Base-by-base conservation (phyloP, 2,113 vertebrate genomes). In the Solea senegalensis region DNA sequence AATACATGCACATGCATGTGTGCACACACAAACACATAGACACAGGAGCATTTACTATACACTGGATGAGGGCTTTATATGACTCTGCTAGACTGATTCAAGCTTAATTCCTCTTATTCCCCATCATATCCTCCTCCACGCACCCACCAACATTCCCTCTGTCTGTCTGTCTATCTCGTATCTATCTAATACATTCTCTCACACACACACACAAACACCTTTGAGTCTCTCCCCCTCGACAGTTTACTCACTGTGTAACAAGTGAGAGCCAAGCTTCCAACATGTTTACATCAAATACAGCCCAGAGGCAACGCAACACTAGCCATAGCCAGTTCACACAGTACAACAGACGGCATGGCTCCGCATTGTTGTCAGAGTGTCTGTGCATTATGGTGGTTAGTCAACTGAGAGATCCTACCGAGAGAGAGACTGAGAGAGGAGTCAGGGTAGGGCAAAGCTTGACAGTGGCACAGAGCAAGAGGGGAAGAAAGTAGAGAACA, bases 201-300 rank as follows among this genome's bases (percentile, higher is more conserved):
- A 58, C 62, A 67, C 63, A 50, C 45, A 56, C 65, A 39, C 62
- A 67, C 63, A 50, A 46, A 56, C 65, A 39, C 8, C 44, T 45
- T 45, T 45, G 12, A 45, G 9, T 44, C 64, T 74, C 59, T 54
- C 70, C 53, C 74, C 13, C 72, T 78, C 75, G 51, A 69, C 60
- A 56, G 69, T 51, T 76, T 69, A 74, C 83, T 80, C 57, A 7
- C 81, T 70, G 72, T 66, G 70, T 45, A 88, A 88, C 60, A 85
- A 81, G 86, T 81, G 79, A 86, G 74, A 80, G 61, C 48, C 65
- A 69, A 84, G 74, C 78, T 59, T 78, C 69, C 72, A 74, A 69
- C 74, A 67, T 89, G 85, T 87, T 89, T 89, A 90, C 84, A 88
- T 91, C 84, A 88, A 85, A 91, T 78, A 87, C 65, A 86, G 80